Percentiles rank a stretch among this genome's conserved stretches.
These are phyloP conservation scores for Plebejus anna DNA, from an alignment of 2,888 invertebrate genomes.

Conservation along the genomic window DNA sequence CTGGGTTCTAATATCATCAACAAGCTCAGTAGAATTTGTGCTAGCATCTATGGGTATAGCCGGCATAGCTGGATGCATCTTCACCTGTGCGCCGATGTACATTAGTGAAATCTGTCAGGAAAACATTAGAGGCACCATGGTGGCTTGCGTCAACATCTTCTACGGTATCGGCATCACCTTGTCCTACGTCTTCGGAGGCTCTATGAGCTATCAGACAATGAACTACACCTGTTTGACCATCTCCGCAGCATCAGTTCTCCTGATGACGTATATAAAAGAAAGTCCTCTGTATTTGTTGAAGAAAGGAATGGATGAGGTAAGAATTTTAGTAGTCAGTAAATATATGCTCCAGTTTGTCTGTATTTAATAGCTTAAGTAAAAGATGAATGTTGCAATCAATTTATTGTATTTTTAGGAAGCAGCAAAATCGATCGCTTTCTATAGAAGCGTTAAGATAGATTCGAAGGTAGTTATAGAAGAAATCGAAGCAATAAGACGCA, in stretches of 20 bases:
- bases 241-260: slow-evolving; percentile 38
- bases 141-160: slow-evolving; percentile 33
- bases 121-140: slow-evolving; percentile 36
- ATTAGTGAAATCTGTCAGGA: slow-evolving; percentile 37
- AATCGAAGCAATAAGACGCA: neutral
- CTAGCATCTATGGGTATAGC: slow-evolving; percentile 52
- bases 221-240: slow-evolving; percentile 46
- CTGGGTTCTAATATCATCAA: slow-evolving; percentile 53
- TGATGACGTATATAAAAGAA: slow-evolving; percentile 47
- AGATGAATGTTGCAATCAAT: too few relatives aligned
- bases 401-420: slow-evolving; percentile 10
- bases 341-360: too few relatives aligned
- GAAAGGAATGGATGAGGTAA: slow-evolving; percentile 27
- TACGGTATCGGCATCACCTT: slow-evolving; percentile 33
- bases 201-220: slow-evolving; percentile 46
- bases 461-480: slow-evolving; percentile 21
- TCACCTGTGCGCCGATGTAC: slow-evolving; percentile 44
- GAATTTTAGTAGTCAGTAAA: neutral
- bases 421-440: slow-evolving; percentile 26
- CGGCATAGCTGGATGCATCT: slow-evolving; percentile 39
- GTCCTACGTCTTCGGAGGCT: slow-evolving; percentile 43
- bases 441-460: slow-evolving; percentile 6
- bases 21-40: slow-evolving; percentile 50
- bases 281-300: slow-evolving; percentile 40
- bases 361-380: neutral